Evolutionary conservation across 2,113 vertebrate species (phyloP), one percentile per base, ranked within the genome.

Genomic region (Oreotrochilus melanogaster): DNA sequence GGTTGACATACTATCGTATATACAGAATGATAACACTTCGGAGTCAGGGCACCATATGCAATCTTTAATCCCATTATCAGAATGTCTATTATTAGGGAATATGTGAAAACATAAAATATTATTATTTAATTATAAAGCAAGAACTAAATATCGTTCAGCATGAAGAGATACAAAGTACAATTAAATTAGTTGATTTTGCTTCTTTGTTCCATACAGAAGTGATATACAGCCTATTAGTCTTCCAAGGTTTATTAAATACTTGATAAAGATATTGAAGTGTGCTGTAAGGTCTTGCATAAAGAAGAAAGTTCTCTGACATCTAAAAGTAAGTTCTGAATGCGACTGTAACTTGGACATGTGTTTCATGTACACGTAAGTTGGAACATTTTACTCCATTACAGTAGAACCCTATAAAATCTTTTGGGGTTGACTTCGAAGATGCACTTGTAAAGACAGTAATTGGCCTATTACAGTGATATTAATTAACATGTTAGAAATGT

Each of bases 401-500:
- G 85, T 24, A 71, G 86, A 89, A 94, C 73, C 89, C 83, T 83
- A 25, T 92, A 86, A 89, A 93, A 95, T 97, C 93, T 98, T 98
- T 97, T 97, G 98, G 97, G 97, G 95, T 97, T 97, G 91, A 89
- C 96, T 93, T 93, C 37, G 47, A 96, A 96, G 97, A 98, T 98
- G 97, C 95, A 97, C 98, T 99, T 99, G 97, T 98, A 98, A 97
- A 98, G 98, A 98, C 96, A 98, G 98, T 98, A 99, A 99, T 99
- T 99, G 99, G 98, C 98, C 98, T 98, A 97, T 98, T 98, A 98
- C 97, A 98, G 98, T 98, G 98, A 98, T 99, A 99, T 99, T 99
- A 99, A 99, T 99, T 99, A 99, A 99, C 98, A 98, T 98, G 98
- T 98, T 98, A 97, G 97, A 98, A 98, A 98, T 98, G 99, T 98